phyloP scores from a whole-genome alignment of 2,113 vertebrate genomes.

The Dinomys branickii region DNA sequence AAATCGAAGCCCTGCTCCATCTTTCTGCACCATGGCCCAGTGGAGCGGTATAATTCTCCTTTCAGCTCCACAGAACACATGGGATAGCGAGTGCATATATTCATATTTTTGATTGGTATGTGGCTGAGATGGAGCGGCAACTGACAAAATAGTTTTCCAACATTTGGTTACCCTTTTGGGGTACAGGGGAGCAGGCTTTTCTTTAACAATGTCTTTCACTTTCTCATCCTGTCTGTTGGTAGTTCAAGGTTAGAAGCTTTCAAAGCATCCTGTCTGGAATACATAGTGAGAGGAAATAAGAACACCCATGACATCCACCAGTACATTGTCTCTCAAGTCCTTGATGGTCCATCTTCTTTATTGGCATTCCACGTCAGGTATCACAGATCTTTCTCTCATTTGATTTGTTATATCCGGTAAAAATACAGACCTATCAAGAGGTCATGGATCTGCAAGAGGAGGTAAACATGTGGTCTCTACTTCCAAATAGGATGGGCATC shows the following conservation, averaged over 20 bases:
- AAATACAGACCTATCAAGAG: not conserved
- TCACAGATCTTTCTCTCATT: not conserved
- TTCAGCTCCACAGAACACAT: not conserved
- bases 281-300: not conserved
- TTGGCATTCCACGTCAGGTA: not conserved
- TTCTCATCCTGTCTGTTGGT: not conserved
- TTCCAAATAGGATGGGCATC: not conserved
- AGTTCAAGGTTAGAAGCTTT: not conserved
- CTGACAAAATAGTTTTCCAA: not conserved
- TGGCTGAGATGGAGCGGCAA: not conserved
- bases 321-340: not conserved
- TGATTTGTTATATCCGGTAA: not conserved
- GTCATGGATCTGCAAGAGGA: not conserved
- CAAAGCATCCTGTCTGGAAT: not conserved
- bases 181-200: not conserved
- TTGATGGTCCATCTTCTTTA: not conserved
- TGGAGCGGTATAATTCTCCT: not conserved
- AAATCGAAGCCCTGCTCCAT: not conserved
- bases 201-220: not conserved
- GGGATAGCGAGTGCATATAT: fast-evolving
- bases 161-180: not conserved
- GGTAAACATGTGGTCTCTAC: not conserved
- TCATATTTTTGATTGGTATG: not conserved
- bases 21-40: not conserved
- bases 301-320: not conserved